phyloP scores from a whole-genome alignment of 1,140 invertebrate genomes.

The Acromyrmex echinatior region DNA sequence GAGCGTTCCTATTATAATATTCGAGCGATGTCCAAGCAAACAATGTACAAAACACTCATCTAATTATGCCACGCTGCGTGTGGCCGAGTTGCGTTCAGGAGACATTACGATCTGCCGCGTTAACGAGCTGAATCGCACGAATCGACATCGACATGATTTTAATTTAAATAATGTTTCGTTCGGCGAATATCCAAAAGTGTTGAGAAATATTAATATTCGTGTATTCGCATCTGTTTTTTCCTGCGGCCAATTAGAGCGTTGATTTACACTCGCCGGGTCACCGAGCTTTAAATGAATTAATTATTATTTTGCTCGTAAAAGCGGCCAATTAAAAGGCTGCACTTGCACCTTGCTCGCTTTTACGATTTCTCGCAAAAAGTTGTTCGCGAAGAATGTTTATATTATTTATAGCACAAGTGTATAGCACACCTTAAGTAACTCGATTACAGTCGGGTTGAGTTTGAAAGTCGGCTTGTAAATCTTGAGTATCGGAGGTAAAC shows the following conservation, averaged over 20 bases:
- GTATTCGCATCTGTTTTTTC: neutral
- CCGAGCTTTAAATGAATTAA: conserved; percentile 47
- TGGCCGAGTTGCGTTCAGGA: conserved; percentile 3
- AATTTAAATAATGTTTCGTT: conserved; percentile 24
- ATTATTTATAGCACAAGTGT: conserved; percentile 45
- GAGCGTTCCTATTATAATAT: conserved; percentile 30
- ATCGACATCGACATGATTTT: conserved; percentile 8
- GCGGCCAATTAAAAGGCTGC: conserved; percentile 38
- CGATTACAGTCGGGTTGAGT: conserved; percentile 15
- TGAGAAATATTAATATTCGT: conserved; percentile 34
- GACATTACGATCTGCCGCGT: conserved; percentile 18
- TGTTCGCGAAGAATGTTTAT: conserved; percentile 15
- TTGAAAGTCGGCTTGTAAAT: conserved; percentile 41
- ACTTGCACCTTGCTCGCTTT: conserved; percentile 49
- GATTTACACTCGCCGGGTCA: conserved; percentile 41
- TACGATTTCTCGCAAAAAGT: conserved; percentile 51
- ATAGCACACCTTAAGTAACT: conserved; percentile 30
- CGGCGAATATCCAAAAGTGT: neutral
- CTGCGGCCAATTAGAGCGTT: conserved; percentile 38
- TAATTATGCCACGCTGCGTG: conserved; percentile 41
- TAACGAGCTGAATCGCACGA: conserved; percentile 41
- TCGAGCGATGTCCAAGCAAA: conserved; percentile 27
- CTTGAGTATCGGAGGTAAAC: conserved; percentile 3
- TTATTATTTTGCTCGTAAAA: conserved; percentile 54
- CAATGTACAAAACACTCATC: conserved; percentile 46